Evolutionary conservation across 2,797 vertebrate genomes (phyloP).

Genomic region (Thamnophis elegans): DNA sequence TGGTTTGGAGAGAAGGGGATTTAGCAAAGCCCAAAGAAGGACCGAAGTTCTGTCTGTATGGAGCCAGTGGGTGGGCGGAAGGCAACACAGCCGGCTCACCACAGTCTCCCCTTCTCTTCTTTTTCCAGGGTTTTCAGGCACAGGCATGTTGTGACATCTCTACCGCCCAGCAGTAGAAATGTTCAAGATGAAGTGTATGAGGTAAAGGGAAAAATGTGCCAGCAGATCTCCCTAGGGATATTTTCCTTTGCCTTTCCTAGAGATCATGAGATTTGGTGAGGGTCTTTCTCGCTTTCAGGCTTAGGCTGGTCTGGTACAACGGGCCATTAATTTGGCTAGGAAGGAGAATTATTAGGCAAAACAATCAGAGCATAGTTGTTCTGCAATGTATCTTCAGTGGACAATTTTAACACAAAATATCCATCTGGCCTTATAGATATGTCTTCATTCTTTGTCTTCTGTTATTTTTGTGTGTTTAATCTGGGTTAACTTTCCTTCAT

Average conservation of each 20-base stretch:
- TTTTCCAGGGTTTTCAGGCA: constrained; percentile 12
- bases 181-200: neutral
- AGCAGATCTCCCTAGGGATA: neutral
- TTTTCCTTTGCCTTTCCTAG: neutral
- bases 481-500: neutral
- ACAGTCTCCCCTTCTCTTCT: constrained; percentile 38
- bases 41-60: neutral
- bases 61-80: constrained; percentile 21
- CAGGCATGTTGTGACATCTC: constrained; percentile 16
- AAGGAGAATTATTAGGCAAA: neutral
- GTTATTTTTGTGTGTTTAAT: neutral
- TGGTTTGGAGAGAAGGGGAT: constrained; percentile 58
- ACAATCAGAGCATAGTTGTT: neutral
- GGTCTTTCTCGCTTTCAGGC: neutral
- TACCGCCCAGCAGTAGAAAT: neutral
- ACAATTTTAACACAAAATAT: neutral
- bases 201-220: neutral
- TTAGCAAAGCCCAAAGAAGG: constrained; percentile 51
- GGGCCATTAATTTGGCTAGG: no score
- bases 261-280: neutral
- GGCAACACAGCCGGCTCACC: constrained; percentile 13
- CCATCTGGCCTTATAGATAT: neutral
- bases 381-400: neutral
- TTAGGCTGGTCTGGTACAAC: neutral
- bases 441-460: neutral